Percentiles rank a stretch among this genome's conserved stretches.
Conservation (phyloP, 2,113 vertebrate genomes). For the Sclerurus mexicanus region DNA sequence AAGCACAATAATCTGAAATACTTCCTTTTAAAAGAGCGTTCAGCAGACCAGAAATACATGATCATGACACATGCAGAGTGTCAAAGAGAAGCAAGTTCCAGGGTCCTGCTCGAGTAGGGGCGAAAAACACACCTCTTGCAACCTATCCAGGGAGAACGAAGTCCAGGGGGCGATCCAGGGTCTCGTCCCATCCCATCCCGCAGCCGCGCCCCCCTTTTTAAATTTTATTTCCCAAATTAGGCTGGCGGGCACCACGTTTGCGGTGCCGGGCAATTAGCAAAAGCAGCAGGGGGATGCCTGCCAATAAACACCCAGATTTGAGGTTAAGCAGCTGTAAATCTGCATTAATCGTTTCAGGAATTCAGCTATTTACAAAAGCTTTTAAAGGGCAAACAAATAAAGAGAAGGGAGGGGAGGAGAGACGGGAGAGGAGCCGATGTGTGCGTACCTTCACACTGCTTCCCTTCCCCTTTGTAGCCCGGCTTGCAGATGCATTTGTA, state of each 20-base stretch:
- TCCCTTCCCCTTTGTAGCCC: conserved; percentile 93
- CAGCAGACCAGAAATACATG: fast-evolving
- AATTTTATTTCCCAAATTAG: not conserved
- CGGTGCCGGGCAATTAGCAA: not conserved
- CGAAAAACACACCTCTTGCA: not conserved
- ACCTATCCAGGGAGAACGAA: not conserved
- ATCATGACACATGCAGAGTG: fast-evolving
- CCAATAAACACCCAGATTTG: conserved; percentile 32
- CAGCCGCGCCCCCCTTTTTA: not conserved
- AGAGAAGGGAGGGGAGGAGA: not conserved
- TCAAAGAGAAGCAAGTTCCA: not conserved
- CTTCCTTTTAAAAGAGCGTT: not conserved
- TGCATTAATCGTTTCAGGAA: conserved; percentile 72
- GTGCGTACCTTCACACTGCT: conserved; percentile 91
- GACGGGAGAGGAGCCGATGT: not conserved
- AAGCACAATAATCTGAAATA: not conserved
- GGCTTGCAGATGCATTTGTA: conserved; percentile 98
- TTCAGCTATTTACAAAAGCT: conserved; percentile 70
- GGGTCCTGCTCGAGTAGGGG: fast-evolving
- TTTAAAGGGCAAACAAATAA: conserved; percentile 64
- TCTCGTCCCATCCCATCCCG: not conserved
- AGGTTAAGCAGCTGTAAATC: conserved; percentile 57
- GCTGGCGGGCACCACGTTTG: not conserved
- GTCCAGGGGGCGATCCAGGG: not conserved
- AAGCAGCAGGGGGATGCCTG: conserved; percentile 36